These are phyloP conservation scores for Uria lomvia DNA, from an alignment of 2,113 vertebrate genomes.

Conservation along the genomic window DNA sequence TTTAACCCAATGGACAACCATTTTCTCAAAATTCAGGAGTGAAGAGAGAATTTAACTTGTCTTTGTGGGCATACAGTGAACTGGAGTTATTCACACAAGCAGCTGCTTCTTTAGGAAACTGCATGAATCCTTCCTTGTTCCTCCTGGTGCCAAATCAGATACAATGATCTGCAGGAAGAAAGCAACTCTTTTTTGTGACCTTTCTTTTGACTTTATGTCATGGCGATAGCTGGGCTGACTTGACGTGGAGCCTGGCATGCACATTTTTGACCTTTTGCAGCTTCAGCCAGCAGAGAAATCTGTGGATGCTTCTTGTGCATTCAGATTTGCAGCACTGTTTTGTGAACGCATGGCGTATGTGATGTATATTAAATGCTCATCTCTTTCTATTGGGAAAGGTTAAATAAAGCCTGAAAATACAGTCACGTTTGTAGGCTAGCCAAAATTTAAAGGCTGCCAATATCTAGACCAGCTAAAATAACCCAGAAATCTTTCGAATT, in stretches of 20 bases:
- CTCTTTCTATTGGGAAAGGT: not conserved
- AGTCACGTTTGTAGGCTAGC: not conserved
- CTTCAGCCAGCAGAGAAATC: not conserved
- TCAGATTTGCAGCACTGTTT: not conserved
- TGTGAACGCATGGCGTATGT: not conserved
- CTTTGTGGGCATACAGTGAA: not conserved
- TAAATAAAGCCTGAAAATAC: not conserved
- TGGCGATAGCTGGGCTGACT: not conserved
- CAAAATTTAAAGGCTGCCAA: not conserved
- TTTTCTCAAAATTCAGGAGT: not conserved
- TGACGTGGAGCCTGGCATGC: accelerated
- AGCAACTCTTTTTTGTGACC: not conserved
- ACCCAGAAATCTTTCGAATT: not conserved
- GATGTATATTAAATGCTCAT: not conserved
- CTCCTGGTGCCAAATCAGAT: not conserved
- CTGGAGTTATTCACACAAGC: not conserved
- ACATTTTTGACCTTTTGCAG: not conserved
- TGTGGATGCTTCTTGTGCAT: not conserved
- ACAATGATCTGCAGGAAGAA: not conserved
- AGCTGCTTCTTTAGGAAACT: not conserved
- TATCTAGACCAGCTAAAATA: not conserved
- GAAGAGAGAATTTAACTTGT: not conserved
- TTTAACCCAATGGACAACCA: not conserved
- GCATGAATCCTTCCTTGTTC: not conserved
- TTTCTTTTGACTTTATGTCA: not conserved